Base-by-base conservation (phyloP, 2,888 invertebrate genomes). In the Xestia rhomboidea region DNA sequence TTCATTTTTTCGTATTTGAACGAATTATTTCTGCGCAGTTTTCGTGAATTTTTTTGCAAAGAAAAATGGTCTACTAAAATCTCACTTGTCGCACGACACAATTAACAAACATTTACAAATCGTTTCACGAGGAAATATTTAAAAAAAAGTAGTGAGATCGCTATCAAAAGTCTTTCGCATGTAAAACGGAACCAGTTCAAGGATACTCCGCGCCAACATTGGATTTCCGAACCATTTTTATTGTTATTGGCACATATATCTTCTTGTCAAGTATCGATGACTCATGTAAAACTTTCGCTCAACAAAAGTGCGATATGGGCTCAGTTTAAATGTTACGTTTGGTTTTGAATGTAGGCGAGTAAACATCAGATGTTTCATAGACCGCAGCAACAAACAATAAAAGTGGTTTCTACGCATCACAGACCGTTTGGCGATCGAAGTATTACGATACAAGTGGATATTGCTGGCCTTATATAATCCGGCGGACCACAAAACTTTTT, bases 101-200 rank as follows among this genome's bases (percentile, higher is more conserved):
- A 83, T 80, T 80, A 83, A 69, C 67, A 74, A 73, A 60, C 68
- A 63, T 76, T 81, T 71, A 69, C 75, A 79, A 88, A 82, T 77
- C 63, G 78, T 67, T 78, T 81, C 75, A 67, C 67, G 34, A 34
- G 11, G 73, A 73, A 77, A 70, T 82, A 82, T 88, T 86, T 62
- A 54, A 79, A 76, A 79, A 73, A 70, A 76, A 83, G 76, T 75
- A 60, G 69, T 83, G 81, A 68, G 70, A 82, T 86, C 68, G 77
- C 86, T 82, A 87, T 84, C 80, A 83, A 76, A 79, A 84, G 72
- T 84, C 77, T 77, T 79, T 86, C 70, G 77, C 77, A 81, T 77
- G 82, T 77, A 85, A 87, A 90, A 89, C 87, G 89, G 90, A 94
- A 92, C 82, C 91, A 93, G 95, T 89, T 91, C 94, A 94, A 95